These are phyloP conservation scores for Chrysolina americana DNA, from an alignment of 2,888 invertebrate genomes.

Conservation along the genomic window DNA sequence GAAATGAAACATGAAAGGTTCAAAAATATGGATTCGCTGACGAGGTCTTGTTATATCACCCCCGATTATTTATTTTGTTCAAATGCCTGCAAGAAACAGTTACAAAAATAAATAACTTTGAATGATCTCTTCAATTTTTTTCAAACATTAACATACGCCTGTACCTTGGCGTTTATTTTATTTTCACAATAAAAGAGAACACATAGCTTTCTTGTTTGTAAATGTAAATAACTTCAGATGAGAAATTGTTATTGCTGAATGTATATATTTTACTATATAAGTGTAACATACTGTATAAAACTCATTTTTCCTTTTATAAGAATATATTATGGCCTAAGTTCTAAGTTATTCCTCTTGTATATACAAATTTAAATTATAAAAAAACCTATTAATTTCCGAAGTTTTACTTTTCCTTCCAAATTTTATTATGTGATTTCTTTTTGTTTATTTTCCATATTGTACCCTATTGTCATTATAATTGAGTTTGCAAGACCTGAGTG, in stretches of 20 bases:
- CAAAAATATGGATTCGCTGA: too few species aligned
- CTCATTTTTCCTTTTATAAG: conserved; percentile 47
- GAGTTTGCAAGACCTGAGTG: too few species aligned
- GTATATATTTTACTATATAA: conserved; percentile 50
- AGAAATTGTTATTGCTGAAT: conserved; percentile 49
- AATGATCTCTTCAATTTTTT: too few species aligned
- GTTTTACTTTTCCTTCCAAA: background rate
- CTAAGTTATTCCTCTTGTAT: conserved; percentile 50
- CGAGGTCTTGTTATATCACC: too few species aligned
- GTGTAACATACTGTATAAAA: conserved; percentile 48
- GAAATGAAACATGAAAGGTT: too few species aligned
- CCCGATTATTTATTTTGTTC: too few species aligned
- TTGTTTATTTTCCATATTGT: too few species aligned
- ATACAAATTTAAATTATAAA: conserved; percentile 45
- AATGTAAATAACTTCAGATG: conserved; percentile 36
- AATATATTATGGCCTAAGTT: conserved; percentile 53
- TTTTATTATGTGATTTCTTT: conserved; percentile 8
- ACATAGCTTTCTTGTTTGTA: conserved; percentile 24
- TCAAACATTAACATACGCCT: too few species aligned
- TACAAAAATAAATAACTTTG: too few species aligned
- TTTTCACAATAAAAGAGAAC: conserved; percentile 15
- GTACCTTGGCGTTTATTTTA: background rate
- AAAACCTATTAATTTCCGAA: conserved; percentile 1
- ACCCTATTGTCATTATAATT: too few species aligned
- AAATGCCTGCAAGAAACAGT: too few species aligned